Evolutionary conservation across 2,113 vertebrate genomes (phyloP).

Genomic region (Amblyornis subalaris): DNA sequence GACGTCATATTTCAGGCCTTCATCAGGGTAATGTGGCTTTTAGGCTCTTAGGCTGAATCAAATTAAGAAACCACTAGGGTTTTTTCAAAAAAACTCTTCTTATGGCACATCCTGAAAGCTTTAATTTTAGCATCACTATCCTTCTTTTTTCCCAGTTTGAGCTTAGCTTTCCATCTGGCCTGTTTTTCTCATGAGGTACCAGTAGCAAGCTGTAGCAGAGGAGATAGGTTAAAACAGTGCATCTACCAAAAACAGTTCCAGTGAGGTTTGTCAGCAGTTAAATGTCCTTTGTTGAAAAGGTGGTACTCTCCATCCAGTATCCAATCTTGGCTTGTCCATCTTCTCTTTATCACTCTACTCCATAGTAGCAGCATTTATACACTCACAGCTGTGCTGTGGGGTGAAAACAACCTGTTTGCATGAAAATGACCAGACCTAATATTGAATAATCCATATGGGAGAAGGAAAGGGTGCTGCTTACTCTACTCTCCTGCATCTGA

Average conservation of each 20-base stretch:
- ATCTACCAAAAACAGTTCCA: neutral
- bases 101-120: neutral
- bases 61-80: neutral
- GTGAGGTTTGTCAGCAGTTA: neutral
- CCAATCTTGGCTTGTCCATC: neutral
- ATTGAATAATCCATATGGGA: neutral
- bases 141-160: neutral
- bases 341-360: neutral
- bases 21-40: neutral
- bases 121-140: slow-evolving; percentile 1
- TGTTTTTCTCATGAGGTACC: neutral
- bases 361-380: neutral
- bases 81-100: neutral
- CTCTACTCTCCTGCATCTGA: neutral
- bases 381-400: neutral
- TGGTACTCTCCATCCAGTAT: neutral
- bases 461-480: neutral
- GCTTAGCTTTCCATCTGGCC: neutral
- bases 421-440: neutral
- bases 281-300: neutral
- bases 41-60: neutral
- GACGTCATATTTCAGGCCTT: neutral
- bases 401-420: neutral
- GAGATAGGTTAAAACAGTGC: neutral
- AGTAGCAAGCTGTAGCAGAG: neutral